Conservation (phyloP, 2,888 invertebrate species). For the Oxyteleia sp. region DNA sequence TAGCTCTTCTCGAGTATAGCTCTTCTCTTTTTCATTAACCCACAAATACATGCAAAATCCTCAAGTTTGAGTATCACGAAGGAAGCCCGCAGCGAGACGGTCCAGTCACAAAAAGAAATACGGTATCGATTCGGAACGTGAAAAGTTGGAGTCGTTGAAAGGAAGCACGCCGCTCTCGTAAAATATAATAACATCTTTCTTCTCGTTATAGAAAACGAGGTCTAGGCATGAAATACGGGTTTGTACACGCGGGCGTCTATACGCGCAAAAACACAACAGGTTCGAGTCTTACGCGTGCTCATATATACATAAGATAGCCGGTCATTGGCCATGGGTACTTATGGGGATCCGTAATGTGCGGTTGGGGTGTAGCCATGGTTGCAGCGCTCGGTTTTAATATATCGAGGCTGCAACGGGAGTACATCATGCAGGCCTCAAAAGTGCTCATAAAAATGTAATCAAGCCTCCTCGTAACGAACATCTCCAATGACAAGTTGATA, state of each 20-base stretch:
- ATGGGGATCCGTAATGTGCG: slow-evolving; percentile 71
- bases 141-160: slow-evolving; percentile 60
- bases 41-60: no score
- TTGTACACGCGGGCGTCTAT: slow-evolving; percentile 14
- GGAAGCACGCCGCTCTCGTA: slow-evolving; percentile 52
- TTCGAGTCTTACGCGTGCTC: slow-evolving; percentile 27
- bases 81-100: background rate
- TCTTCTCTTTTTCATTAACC: background rate
- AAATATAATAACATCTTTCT: slow-evolving; percentile 67
- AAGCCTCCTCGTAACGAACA: slow-evolving; percentile 37
- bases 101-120: slow-evolving; percentile 28
- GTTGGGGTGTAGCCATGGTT: slow-evolving; percentile 74
- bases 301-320: slow-evolving; percentile 62
- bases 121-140: slow-evolving; percentile 59
- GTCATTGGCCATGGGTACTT: slow-evolving; percentile 72
- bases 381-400: slow-evolving; percentile 65
- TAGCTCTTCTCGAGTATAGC: no score
- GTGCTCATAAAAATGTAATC: slow-evolving; percentile 69
- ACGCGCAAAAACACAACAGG: slow-evolving; percentile 31
- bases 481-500: slow-evolving; percentile 52
- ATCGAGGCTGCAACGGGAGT: slow-evolving; percentile 56
- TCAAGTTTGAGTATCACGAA: background rate
- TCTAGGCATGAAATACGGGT: slow-evolving; percentile 60
- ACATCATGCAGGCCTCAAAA: slow-evolving; percentile 60
- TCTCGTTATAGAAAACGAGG: slow-evolving; percentile 63